Conservation (phyloP, 2,113 vertebrate species). For the Nanger granti region DNA sequence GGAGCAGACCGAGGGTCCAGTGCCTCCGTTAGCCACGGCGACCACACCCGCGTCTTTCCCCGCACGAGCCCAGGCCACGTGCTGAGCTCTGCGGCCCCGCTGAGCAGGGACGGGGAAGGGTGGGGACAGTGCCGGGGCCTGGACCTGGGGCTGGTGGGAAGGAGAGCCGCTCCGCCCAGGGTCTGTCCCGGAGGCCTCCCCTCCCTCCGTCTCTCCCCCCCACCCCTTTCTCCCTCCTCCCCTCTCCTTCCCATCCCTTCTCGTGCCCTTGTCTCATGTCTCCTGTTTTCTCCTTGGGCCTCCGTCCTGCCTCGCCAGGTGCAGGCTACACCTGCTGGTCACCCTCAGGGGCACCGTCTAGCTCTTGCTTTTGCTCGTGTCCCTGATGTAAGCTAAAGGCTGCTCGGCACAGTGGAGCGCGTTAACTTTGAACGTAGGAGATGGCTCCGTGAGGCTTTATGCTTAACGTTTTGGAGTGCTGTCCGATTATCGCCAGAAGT, state of each 20-base stretch:
- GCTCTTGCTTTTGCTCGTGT: not conserved
- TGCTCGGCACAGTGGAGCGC: fast-evolving
- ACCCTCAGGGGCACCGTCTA: fast-evolving
- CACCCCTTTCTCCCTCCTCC: too few relatives aligned
- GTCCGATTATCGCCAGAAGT: not conserved
- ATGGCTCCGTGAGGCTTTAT: not conserved
- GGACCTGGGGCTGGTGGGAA: not conserved
- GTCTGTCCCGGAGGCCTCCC: not conserved
- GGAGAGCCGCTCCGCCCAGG: fast-evolving
- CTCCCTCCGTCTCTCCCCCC: too few relatives aligned
- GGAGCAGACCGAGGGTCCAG: not conserved
- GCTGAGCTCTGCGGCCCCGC: not conserved
- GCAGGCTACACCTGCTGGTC: not conserved
- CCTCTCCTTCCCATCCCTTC: not conserved
- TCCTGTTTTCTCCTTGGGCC: too few relatives aligned
- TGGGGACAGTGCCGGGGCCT: fast-evolving
- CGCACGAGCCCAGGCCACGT: fast-evolving
- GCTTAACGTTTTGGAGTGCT: not conserved
- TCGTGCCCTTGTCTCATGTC: not conserved
- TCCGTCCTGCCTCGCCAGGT: not conserved
- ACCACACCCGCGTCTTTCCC: not conserved
- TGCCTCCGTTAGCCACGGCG: fast-evolving
- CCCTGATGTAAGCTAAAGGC: not conserved
- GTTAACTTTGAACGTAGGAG: not conserved
- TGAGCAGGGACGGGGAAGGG: not conserved